phyloP scores from a whole-genome alignment of 2,797 vertebrate genomes.

The Mus caroli region DNA sequence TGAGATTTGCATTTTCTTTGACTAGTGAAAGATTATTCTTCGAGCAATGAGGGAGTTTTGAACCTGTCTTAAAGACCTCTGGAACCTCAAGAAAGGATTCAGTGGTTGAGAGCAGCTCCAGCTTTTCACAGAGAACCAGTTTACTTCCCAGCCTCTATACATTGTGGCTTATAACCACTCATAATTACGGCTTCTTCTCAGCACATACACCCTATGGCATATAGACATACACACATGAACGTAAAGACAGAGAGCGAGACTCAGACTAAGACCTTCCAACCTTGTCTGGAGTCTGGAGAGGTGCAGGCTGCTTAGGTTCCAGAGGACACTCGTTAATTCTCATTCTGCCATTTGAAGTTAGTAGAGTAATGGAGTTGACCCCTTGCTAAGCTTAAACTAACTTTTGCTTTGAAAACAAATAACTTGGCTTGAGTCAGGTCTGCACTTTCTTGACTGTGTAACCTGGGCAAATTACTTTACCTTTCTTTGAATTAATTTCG shows the following conservation, averaged over 20 bases:
- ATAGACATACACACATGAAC: not conserved
- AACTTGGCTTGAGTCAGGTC: constrained; percentile 52
- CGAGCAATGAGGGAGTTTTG: constrained; percentile 37
- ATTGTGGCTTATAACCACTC: not conserved
- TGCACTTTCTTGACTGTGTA: constrained; percentile 15
- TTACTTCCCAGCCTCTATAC: not conserved
- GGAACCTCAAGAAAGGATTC: not conserved
- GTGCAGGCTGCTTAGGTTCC: not conserved
- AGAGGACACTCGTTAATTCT: not conserved
- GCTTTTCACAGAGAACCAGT: not conserved
- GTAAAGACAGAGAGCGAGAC: not conserved
- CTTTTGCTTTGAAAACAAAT: constrained; percentile 42
- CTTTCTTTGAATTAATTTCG: constrained; percentile 63
- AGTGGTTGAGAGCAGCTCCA: not conserved
- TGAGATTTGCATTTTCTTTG: constrained; percentile 44
- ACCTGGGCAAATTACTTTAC: constrained; percentile 38
- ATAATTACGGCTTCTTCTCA: not conserved
- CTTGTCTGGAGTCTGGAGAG: not conserved
- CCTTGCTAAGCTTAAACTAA: constrained; percentile 53
- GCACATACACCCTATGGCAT: not conserved
- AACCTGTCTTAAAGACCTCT: constrained; percentile 24
- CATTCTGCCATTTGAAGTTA: constrained; percentile 23
- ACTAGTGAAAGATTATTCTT: constrained; percentile 52
- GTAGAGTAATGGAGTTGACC: not conserved
- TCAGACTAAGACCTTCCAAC: not conserved